Percentiles rank a stretch among this genome's conserved stretches.
Conservation (phyloP, 1,140 invertebrate genomes). For the Teleopsis dalmanni region DNA sequence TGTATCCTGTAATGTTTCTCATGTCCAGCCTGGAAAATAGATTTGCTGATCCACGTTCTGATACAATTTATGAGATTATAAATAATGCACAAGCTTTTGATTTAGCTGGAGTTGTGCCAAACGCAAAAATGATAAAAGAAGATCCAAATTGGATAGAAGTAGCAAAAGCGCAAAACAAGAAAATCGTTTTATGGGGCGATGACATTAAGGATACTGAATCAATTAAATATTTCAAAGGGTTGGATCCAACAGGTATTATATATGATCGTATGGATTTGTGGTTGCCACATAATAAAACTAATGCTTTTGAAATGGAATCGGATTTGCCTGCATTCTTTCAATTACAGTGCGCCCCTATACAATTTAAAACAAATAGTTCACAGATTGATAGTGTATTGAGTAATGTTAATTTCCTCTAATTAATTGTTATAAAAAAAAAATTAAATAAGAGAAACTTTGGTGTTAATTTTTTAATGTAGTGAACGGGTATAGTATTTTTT, state of each 20-base stretch:
- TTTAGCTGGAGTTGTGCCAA: constrained; percentile 82
- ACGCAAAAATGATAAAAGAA: constrained; percentile 79
- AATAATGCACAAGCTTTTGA: constrained; percentile 71
- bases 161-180: constrained; percentile 63
- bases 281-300: constrained; percentile 20
- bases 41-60: constrained; percentile 76
- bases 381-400: constrained; percentile 37
- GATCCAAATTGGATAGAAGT: constrained; percentile 68
- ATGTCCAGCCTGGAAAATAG: constrained; percentile 78
- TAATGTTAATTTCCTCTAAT: constrained; percentile 39
- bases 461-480: no score
- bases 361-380: constrained; percentile 17
- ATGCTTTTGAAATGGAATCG: constrained; percentile 25
- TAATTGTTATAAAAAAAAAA: no score
- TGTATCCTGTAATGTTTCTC: constrained; percentile 88
- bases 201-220: constrained; percentile 80
- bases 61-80: constrained; percentile 69
- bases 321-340: constrained; percentile 37
- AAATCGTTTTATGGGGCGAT: constrained; percentile 92
- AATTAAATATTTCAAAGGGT: constrained; percentile 72
- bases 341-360: constrained; percentile 23
- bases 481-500: no score
- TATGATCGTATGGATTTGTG: constrained; percentile 81
- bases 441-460: no score
- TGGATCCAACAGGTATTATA: constrained; percentile 83